Conservation (phyloP, 2,888 invertebrate genomes). For the Mythimna albipuncta region DNA sequence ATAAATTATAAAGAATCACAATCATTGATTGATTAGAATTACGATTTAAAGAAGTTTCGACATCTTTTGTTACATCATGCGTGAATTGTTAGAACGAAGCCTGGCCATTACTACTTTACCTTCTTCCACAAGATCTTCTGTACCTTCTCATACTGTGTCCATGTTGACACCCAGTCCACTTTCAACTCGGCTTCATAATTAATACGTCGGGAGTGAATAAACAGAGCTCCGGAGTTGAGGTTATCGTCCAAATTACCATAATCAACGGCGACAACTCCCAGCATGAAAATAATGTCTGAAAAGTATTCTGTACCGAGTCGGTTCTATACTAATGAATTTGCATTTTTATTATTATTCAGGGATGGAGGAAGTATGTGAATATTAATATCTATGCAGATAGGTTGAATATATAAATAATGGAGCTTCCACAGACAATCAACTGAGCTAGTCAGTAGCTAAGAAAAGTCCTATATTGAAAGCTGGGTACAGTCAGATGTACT, state of each 20-base stretch:
- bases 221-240: slow-evolving; percentile 45
- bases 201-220: slow-evolving; percentile 48
- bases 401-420: neutral
- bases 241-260: slow-evolving; percentile 53
- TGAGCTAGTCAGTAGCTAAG: neutral
- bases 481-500: neutral
- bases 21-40: neutral
- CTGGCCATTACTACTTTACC: too few species aligned
- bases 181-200: slow-evolving; percentile 47
- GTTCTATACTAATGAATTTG: slow-evolving; percentile 32
- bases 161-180: slow-evolving; percentile 37
- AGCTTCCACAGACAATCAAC: slow-evolving; percentile 3
- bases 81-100: too few species aligned
- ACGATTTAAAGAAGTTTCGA: neutral
- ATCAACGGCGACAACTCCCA: slow-evolving; percentile 37
- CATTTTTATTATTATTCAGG: slow-evolving; percentile 45
- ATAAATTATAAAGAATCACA: neutral
- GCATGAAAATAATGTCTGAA: slow-evolving; percentile 26
- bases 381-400: slow-evolving; percentile 34
- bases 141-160: neutral
- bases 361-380: slow-evolving; percentile 27
- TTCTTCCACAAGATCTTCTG: neutral
- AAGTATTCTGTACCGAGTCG: slow-evolving; percentile 34
- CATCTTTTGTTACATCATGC: too few species aligned
- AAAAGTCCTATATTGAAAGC: too few species aligned